phyloP scores from a whole-genome alignment of 2,797 vertebrate genomes.

The Sebastes minor region DNA sequence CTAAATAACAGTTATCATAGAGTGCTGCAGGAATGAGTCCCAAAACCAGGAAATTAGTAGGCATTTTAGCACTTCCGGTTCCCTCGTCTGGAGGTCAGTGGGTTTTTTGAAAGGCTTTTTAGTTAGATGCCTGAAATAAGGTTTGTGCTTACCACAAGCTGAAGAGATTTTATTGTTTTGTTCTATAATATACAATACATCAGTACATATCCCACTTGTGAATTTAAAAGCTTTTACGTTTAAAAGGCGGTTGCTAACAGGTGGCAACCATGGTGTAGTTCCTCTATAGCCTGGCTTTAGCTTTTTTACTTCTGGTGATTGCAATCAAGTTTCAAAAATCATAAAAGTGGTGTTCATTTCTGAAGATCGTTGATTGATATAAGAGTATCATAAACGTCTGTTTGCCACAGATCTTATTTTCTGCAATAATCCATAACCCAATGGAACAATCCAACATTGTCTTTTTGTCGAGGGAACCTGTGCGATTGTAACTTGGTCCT shows the following conservation, averaged over 20 bases:
- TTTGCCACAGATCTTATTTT: neutral
- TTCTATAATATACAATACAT: neutral
- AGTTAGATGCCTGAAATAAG: neutral
- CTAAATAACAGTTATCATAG: neutral
- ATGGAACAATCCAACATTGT: neutral
- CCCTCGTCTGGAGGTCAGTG: neutral
- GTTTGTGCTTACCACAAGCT: neutral
- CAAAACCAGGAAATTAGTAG: neutral
- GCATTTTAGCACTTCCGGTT: neutral
- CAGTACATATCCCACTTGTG: neutral
- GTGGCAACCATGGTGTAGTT: neutral
- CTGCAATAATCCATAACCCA: neutral
- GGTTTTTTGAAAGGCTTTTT: neutral
- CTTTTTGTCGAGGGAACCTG: neutral
- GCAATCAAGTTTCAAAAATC: neutral
- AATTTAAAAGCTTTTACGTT: neutral
- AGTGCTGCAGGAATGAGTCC: neutral
- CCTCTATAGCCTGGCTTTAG: neutral
- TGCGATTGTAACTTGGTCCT: neutral
- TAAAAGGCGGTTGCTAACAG: neutral
- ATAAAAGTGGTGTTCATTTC: neutral
- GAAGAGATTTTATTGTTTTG: neutral
- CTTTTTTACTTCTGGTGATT: neutral
- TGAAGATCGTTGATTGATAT: neutral
- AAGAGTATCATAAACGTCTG: rapidly evolving